Evolutionary conservation across 2,888 invertebrate genomes (phyloP).

Genomic region (Napeogenes sylphis): DNA sequence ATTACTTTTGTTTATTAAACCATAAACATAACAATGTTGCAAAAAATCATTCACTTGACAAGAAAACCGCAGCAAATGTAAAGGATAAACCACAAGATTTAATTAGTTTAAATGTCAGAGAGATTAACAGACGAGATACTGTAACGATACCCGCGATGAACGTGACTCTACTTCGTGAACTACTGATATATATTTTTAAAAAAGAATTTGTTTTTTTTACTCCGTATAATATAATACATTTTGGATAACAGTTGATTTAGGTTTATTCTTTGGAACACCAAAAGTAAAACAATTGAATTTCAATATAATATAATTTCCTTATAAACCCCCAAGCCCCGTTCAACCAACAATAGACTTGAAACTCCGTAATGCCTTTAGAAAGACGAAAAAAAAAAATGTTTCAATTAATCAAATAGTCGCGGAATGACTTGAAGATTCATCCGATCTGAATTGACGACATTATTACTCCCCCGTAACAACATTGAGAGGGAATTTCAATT

Average conservation of each 20-base stretch:
- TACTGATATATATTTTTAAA: slow-evolving; percentile 16
- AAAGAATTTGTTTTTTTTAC: background rate
- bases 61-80: slow-evolving; percentile 2
- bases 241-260: no score
- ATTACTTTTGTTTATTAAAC: background rate
- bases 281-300: slow-evolving; percentile 7
- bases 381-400: slow-evolving; percentile 62
- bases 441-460: slow-evolving; percentile 67
- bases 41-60: background rate
- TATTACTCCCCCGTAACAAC: slow-evolving; percentile 69
- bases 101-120: slow-evolving; percentile 41
- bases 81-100: slow-evolving; percentile 28
- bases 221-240: no score
- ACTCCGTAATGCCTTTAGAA: slow-evolving; percentile 38
- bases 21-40: background rate
- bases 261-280: background rate
- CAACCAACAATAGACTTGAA: slow-evolving; percentile 30
- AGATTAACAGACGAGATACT: slow-evolving; percentile 39
- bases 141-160: slow-evolving; percentile 35
- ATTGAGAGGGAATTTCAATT: slow-evolving; percentile 75
- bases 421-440: slow-evolving; percentile 67
- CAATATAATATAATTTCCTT: slow-evolving; percentile 14
- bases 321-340: slow-evolving; percentile 16
- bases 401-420: slow-evolving; percentile 75
- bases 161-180: slow-evolving; percentile 42